Percentiles rank a stretch among this genome's conserved stretches.
Conservation (phyloP, 2,113 vertebrate species). For the Serilophus lunatus region DNA sequence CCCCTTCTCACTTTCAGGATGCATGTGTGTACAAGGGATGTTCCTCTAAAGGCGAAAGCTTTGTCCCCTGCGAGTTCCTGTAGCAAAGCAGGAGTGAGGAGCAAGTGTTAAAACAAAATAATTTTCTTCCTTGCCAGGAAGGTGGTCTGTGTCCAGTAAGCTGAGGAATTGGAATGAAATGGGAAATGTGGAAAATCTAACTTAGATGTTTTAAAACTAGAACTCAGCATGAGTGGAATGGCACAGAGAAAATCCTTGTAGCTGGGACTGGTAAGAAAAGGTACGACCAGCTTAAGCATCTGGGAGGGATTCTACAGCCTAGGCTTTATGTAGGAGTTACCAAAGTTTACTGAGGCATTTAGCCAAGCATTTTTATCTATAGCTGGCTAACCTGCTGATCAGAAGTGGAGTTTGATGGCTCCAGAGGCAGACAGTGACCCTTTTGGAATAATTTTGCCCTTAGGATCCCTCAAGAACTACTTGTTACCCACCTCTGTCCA, state of each 20-base stretch:
- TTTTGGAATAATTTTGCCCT: neutral
- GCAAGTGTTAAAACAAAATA: neutral
- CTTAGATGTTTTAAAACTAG: neutral
- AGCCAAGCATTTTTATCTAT: neutral
- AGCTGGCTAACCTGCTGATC: neutral
- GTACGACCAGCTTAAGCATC: neutral
- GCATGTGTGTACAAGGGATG: rapidly evolving
- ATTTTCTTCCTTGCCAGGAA: neutral
- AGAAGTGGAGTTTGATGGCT: neutral
- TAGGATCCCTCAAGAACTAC: neutral
- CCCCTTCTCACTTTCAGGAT: neutral
- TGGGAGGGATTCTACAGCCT: neutral
- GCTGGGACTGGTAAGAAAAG: neutral
- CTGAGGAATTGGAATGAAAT: neutral
- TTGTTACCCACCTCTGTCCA: neutral
- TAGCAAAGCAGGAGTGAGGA: neutral
- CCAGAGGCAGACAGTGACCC: neutral
- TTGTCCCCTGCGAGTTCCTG: neutral
- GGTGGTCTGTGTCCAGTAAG: neutral
- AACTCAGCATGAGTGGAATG: rapidly evolving
- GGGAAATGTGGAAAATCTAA: neutral
- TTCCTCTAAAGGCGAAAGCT: neutral
- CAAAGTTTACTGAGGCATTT: neutral
- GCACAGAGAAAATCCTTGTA: neutral
- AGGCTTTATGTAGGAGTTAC: neutral